Conservation (phyloP, 2,797 vertebrate species). For the Sebastes wilsoni region DNA sequence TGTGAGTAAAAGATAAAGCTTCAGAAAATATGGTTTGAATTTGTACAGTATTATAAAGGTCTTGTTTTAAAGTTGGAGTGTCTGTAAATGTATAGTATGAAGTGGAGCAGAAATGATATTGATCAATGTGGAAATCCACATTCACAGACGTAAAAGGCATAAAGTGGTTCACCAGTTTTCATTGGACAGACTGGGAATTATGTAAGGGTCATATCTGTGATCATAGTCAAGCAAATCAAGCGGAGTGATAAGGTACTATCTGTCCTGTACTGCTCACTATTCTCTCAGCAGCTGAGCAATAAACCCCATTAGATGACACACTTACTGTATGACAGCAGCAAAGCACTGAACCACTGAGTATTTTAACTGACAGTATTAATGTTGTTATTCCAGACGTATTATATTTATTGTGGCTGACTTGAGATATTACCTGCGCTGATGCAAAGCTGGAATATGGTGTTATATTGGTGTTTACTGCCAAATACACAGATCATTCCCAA, state of each 20-base stretch:
- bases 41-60: neutral
- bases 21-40: neutral
- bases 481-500: neutral
- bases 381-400: neutral
- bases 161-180: neutral
- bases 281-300: slow-evolving; percentile 42
- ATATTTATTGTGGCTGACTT: neutral
- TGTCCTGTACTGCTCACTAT: neutral
- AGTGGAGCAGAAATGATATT: neutral
- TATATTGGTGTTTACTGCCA: neutral
- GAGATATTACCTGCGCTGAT: neutral
- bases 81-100: neutral
- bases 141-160: neutral
- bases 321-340: neutral
- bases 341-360: neutral
- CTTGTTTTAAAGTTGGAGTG: neutral
- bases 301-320: slow-evolving; percentile 45
- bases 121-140: neutral
- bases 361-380: neutral
- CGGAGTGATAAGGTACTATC: slow-evolving; percentile 61
- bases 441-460: neutral
- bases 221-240: slow-evolving; percentile 48
- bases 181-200: slow-evolving; percentile 45
- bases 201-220: slow-evolving; percentile 65
- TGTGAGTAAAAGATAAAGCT: slow-evolving; percentile 73